Conservation (phyloP, 2,113 vertebrate species). For the Pterocles burchelli region DNA sequence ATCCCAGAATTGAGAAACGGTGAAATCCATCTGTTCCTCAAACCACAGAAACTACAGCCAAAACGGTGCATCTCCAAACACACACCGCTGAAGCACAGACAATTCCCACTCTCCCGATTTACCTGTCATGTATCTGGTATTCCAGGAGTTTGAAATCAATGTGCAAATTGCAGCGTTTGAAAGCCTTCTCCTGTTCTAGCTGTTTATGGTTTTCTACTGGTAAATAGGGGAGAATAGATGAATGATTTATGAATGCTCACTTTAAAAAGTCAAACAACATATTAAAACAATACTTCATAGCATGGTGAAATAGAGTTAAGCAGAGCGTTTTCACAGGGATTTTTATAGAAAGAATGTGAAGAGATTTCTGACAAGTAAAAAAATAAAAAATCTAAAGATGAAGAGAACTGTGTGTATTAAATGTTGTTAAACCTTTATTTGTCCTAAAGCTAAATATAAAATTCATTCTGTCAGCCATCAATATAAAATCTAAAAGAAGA, state of each 20-base stretch:
- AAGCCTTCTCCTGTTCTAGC: neutral
- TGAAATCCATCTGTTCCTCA: neutral
- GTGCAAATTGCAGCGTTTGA: neutral
- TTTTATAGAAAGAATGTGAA: neutral
- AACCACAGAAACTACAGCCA: neutral
- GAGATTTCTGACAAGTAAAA: neutral
- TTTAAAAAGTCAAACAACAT: constrained; percentile 33
- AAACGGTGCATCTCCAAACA: neutral
- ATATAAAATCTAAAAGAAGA: neutral
- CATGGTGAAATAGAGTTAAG: neutral
- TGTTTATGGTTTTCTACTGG: constrained; percentile 11
- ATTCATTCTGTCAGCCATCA: neutral
- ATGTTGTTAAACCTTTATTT: constrained; percentile 9
- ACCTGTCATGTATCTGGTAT: neutral
- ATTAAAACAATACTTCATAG: constrained; percentile 56
- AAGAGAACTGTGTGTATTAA: neutral
- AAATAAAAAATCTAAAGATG: neutral
- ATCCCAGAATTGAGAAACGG: neutral
- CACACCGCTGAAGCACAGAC: neutral
- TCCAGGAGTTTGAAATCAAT: neutral
- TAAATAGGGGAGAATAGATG: neutral
- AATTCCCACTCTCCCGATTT: neutral
- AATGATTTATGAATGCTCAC: constrained; percentile 16
- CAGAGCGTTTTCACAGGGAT: neutral
- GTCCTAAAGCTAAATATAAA: neutral